Base-by-base conservation (phyloP, 2,888 invertebrate species). In the Neelides folsomi region DNA sequence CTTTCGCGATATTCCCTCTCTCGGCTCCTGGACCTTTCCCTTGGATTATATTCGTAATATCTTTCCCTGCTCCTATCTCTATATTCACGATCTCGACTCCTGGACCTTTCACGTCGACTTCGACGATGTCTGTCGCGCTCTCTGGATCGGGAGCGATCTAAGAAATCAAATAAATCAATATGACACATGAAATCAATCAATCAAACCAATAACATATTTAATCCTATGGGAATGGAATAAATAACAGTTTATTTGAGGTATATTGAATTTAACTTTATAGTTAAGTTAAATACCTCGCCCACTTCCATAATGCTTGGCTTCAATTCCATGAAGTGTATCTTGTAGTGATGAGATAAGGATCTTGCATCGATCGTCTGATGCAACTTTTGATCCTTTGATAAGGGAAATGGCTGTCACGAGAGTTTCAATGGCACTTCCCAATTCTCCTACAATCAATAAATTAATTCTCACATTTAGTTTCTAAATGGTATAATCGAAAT, bases 381-480 rank as follows among this genome's bases (percentile, higher is more conserved):
- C 86, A 43, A 92, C 87, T 74, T 92, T 89, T 51, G 95, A 95
- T 76, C 97, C 95, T 71, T 95, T 95, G 65, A 99, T 98, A 52
- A 98, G 77, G 8, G 95, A 94, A 66, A 98, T 95, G 7, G 98
- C 98, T 0, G 98, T 99, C 54, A 95, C 93, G 59, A 99, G 77
- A 2, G 98, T 98, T 74, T 98, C 97, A 58, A 98, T 94, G 47
- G 98, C 98, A 71, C 92, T 92, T 1, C 92, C 90, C 73, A 89
- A 94, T 73, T 99, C 97, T 9, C 95, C 78, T 75, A 66, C 52
- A 15, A 34, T 47, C 27, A n/a, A n/a, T 27, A 3, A 27, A 27
- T 27, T 3, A 27, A 27, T 27, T 27, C 27, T 27, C 27, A 27
- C 3, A 27, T 27, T 27, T 3, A 5, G 27, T 5, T 27, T 27